Base-by-base conservation (phyloP, 92 coral and sea anemone genomes). In the Virgularia gustaviana region DNA sequence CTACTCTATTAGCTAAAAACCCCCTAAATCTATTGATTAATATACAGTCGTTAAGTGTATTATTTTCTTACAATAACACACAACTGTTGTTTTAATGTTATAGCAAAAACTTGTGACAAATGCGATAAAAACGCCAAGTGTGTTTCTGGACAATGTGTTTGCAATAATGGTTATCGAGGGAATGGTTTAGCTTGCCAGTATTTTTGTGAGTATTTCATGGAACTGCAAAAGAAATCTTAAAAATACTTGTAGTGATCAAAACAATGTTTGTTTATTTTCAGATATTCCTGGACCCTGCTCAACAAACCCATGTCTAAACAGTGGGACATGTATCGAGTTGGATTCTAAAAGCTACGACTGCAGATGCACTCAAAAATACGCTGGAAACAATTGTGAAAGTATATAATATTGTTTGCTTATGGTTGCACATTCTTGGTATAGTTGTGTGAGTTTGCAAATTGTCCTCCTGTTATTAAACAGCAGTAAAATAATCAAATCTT, bases 301-400 rank as follows among this genome's bases (percentile, higher is more conserved):
- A 9, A 24, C 61, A 2, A 78, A 80, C 32, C 95, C 95, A 2
- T 88, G 95, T 44, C 18, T 13, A 16, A 61, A 88, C 45, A 79
- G 77, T 13, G 86, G 79, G 4, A 62, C 49, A 29, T 88, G 95
- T 42, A 63, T 68, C 23, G 70, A 66, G 16, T 27, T 64, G 47
- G 60, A 31, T 30, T 32, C 33, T 28, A 44, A 23, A 29, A 39
- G 53, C 9, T 84, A 79, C 74, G 57, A 73, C 51, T 84, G 88
- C 11, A 18, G 72, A 34, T 84, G 88, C 72, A 41, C 52, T 6
- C 73, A 72, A n/a, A 65, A 51, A 49, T 84, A 64, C 62, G 51
- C 81, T 3, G 88, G 88, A 19, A 76, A 70, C 11, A 81, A 65
- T 28, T 84, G 88, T 24, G 73, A 82, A 41, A 76, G 87, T 83